Evolutionary conservation across 2,113 vertebrate genomes (phyloP).

Genomic region (Ctenomys sociabilis): DNA sequence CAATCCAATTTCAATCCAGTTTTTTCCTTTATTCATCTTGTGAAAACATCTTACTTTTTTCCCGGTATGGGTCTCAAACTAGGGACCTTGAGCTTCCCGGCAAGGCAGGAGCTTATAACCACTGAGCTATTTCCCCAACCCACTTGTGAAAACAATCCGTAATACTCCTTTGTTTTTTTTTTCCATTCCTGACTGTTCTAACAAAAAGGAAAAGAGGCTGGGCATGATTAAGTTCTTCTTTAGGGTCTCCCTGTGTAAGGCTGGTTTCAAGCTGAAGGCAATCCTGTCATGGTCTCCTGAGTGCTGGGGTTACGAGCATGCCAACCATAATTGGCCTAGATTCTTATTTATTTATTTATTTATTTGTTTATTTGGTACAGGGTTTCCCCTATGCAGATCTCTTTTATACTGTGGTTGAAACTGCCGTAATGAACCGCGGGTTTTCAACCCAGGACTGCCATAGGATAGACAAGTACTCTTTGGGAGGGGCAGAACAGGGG

Average conservation of each 20-base stretch:
- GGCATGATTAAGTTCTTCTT: neutral
- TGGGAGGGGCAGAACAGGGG: too few relatives aligned
- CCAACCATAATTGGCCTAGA: neutral
- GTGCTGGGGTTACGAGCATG: neutral
- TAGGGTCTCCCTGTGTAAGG: neutral
- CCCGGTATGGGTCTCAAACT: too few relatives aligned
- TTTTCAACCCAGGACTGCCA: neutral
- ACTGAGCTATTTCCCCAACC: too few relatives aligned
- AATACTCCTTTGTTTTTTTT: neutral
- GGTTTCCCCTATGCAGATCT: neutral
- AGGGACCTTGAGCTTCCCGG: too few relatives aligned
- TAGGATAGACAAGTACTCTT: neutral
- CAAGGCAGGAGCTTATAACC: too few relatives aligned
- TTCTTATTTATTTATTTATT: neutral
- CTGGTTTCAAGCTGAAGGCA: too few relatives aligned
- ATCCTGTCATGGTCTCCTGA: neutral
- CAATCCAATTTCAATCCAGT: conserved; percentile 26
- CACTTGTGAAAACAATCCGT: conserved; percentile 40
- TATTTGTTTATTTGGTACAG: too few relatives aligned
- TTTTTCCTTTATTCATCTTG: conserved; percentile 50
- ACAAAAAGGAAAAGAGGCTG: neutral
- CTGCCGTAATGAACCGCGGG: neutral
- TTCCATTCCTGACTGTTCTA: neutral
- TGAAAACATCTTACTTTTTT: conserved; percentile 20
- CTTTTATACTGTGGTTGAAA: neutral